Conservation (phyloP, 2,797 vertebrate species). For the Bovichtus variegatus region DNA sequence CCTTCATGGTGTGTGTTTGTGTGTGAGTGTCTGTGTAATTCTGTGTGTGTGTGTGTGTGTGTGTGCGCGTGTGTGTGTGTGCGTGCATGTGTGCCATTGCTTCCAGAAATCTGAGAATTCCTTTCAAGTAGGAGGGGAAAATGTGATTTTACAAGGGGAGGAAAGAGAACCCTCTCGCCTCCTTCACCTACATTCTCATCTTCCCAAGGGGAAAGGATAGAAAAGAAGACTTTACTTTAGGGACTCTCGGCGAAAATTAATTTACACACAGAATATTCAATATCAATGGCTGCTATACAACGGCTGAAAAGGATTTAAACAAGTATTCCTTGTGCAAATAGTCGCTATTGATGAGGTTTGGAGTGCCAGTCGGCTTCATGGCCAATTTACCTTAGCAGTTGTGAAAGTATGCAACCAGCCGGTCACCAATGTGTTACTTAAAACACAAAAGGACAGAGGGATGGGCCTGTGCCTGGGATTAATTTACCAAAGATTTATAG, state of each 20-base stretch:
- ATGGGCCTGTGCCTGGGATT: constrained; percentile 80
- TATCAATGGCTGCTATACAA: neutral
- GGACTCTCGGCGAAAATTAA: constrained; percentile 13
- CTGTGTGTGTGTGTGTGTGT: constrained; percentile 6
- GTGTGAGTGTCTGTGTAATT: neutral
- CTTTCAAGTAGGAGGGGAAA: constrained; percentile 73
- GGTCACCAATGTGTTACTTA: constrained; percentile 88
- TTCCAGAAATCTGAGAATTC: constrained; percentile 70
- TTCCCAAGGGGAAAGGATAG: constrained; percentile 27
- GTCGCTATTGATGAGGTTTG: constrained; percentile 69
- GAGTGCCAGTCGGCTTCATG: constrained; percentile 81
- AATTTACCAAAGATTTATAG: constrained; percentile 92
- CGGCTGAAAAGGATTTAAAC: constrained; percentile 57
- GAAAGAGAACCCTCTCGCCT: constrained; percentile 30
- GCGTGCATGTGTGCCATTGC: constrained; percentile 37
- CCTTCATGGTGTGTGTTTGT: constrained; percentile 59
- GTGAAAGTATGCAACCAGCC: constrained; percentile 90
- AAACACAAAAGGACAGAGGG: constrained; percentile 87
- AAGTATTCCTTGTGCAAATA: constrained; percentile 74
- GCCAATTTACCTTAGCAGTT: constrained; percentile 79
- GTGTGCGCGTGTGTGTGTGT: neutral
- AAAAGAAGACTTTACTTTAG: constrained; percentile 9
- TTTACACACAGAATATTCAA: constrained; percentile 29
- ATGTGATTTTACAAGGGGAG: constrained; percentile 63
- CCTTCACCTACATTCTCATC: constrained; percentile 52